Conservation (phyloP, 2,888 invertebrate genomes). For the Chouioia cunea region DNA sequence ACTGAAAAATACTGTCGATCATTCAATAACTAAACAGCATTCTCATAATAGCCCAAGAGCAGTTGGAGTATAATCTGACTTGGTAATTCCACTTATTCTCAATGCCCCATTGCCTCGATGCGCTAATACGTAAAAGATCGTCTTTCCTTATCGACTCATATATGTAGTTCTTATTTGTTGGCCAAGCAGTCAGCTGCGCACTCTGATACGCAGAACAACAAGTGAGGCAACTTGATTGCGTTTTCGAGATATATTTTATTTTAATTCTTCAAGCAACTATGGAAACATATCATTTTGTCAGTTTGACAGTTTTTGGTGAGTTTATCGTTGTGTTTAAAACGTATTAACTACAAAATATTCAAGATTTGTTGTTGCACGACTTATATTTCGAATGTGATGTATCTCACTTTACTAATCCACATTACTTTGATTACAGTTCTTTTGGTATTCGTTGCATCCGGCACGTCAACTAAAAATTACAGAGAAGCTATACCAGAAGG, state of each 20-base stretch:
- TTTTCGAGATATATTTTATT: too few species aligned
- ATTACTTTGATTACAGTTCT: too few species aligned
- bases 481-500: slow-evolving; percentile 18
- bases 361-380: too few species aligned
- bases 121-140: slow-evolving; percentile 17
- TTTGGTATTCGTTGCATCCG: too few species aligned
- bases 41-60: slow-evolving; percentile 19
- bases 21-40: slow-evolving; percentile 14
- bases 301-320: not conserved
- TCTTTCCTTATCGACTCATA: slow-evolving; percentile 21
- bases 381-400: too few species aligned
- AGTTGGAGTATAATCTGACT: slow-evolving; percentile 24
- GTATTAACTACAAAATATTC: too few species aligned
- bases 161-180: slow-evolving; percentile 19
- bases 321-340: not conserved
- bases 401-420: too few species aligned
- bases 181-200: slow-evolving; percentile 22
- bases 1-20: too few species aligned
- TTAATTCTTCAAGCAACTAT: too few species aligned
- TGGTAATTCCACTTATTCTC: slow-evolving; percentile 20
- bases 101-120: too few species aligned
- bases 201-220: slow-evolving; percentile 12
- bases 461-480: too few species aligned
- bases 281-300: not conserved
- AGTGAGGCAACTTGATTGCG: too few species aligned